Conservation (phyloP, 2,888 invertebrate species). For the Bombylius discolor region DNA sequence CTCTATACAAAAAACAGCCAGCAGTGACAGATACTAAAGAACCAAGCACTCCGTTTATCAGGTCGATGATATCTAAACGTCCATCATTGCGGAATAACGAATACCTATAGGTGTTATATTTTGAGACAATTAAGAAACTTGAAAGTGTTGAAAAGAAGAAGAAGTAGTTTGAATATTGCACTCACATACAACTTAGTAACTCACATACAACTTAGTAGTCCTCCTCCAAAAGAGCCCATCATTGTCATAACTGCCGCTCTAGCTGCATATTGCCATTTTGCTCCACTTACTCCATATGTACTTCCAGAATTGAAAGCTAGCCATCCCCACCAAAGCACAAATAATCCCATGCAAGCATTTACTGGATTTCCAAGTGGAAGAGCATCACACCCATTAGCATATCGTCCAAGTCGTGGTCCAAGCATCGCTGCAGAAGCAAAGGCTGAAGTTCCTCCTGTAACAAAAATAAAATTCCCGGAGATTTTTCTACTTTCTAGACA, state of each 20-base stretch:
- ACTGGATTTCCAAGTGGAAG: constrained; percentile 77
- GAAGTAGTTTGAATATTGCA: constrained; percentile 7
- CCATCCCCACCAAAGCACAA: constrained; percentile 96
- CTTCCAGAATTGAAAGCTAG: constrained; percentile 90
- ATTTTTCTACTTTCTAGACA: background rate
- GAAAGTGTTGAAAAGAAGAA: background rate
- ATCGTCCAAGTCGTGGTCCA: constrained; percentile 75
- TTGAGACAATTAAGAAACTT: background rate
- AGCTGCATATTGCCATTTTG: constrained; percentile 85
- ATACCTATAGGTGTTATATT: constrained; percentile 35
- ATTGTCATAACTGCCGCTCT: constrained; percentile 82
- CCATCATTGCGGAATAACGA: constrained; percentile 55
- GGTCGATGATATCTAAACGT: constrained; percentile 66
- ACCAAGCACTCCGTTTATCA: constrained; percentile 80
- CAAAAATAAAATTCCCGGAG: background rate
- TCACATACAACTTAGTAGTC: constrained; percentile 46
- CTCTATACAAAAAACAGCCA: constrained; percentile 71
- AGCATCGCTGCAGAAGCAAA: constrained; percentile 82
- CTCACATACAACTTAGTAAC: constrained; percentile 43
- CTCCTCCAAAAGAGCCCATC: constrained; percentile 84
- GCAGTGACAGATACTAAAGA: constrained; percentile 80
- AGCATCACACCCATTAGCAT: constrained; percentile 60
- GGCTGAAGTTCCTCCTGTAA: constrained; percentile 53
- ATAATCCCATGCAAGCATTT: constrained; percentile 81
- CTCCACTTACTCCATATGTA: constrained; percentile 62